Evolutionary conservation across 1,140 invertebrate genomes (phyloP).

Genomic region (Drosophila arizonae): DNA sequence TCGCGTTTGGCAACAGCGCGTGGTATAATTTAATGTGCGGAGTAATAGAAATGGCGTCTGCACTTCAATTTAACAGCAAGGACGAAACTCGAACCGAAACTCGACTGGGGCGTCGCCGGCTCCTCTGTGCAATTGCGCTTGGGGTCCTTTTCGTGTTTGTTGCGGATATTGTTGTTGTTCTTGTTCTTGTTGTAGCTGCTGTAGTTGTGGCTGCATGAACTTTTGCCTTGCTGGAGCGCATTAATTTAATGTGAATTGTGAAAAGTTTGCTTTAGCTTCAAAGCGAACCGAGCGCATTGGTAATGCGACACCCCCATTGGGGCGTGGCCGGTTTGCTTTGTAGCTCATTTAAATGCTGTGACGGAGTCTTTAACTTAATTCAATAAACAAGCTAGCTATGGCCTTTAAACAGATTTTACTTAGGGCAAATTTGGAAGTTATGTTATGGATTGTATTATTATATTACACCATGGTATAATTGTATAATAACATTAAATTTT

Average conservation of each 20-base stretch:
- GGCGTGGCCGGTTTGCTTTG: slow-evolving; percentile 24
- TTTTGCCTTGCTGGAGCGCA: slow-evolving; percentile 26
- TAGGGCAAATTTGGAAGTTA: too few species aligned
- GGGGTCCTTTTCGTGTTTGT: slow-evolving; percentile 33
- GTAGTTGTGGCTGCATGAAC: slow-evolving; percentile 15
- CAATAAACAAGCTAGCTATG: slow-evolving; percentile 5
- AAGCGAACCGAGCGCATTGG: not conserved
- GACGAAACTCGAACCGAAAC: slow-evolving; percentile 42
- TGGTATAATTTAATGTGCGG: slow-evolving; percentile 76
- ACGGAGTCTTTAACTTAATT: slow-evolving; percentile 23
- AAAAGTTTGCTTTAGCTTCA: slow-evolving; percentile 36
- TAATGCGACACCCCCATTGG: slow-evolving; percentile 22
- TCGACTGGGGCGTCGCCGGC: slow-evolving; percentile 31
- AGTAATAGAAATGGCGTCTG: slow-evolving; percentile 79
- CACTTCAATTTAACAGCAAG: slow-evolving; percentile 73
- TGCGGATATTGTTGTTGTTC: not conserved
- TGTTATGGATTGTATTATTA: too few species aligned
- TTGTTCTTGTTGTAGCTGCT: not conserved
- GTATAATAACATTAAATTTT: too few species aligned
- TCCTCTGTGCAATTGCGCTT: not conserved
- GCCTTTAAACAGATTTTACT: not conserved
- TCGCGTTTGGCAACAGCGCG: slow-evolving; percentile 60
- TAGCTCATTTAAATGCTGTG: slow-evolving; percentile 13
- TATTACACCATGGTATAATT: too few species aligned
- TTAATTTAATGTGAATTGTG: slow-evolving; percentile 55